Evolutionary conservation across 1,140 invertebrate species (phyloP), one percentile per base, ranked within the genome.

Genomic region (Oedothorax gibbosus): DNA sequence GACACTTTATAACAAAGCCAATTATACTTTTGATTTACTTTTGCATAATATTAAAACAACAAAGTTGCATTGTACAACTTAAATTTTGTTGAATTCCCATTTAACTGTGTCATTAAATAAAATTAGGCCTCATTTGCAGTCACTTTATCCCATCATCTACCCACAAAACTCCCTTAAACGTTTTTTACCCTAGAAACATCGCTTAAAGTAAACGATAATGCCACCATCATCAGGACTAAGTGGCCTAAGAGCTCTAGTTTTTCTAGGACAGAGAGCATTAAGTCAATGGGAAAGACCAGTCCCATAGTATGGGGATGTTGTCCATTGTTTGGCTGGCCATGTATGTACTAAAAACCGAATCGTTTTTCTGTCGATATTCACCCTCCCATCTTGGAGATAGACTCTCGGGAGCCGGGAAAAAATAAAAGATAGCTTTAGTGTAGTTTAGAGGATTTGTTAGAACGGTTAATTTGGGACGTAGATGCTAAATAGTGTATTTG

Each of bases 301-400:
- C 60, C 51, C 62, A 83, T 72, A 83, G 66, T 83, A 21, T 66
- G 71, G 62, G 75, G 21, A 54, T 64, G 51, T 75, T 75, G 81
- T 75, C 60, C 81, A 83, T 83, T 83, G 73, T 75, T 72, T 71
- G 69, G 62, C 81, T 57, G 18, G 57, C 14, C 69, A 14, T 83
- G 81, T 35, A 35, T 35, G 35, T 83, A 83, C 69, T 72, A 57
- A 83, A 69, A 83, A 83, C 73, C 81, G 81, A 83, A 83, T 75
- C 49, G 71, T 21, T 75, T 83, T 71, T 66, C 64, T 56, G 12
- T 54, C 71, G 12, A 56, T 79, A 50, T 50, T 60, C 20, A 49
- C 20, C 64, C 64, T 35, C 35, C 35, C 35, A 35, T 35, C 35
- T 79, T 66, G 5, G 12, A 56, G 64, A 35, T 35, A 35, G 35